Evolutionary conservation across 1,140 invertebrate species (phyloP).

Genomic region (Bombus difficillimus): DNA sequence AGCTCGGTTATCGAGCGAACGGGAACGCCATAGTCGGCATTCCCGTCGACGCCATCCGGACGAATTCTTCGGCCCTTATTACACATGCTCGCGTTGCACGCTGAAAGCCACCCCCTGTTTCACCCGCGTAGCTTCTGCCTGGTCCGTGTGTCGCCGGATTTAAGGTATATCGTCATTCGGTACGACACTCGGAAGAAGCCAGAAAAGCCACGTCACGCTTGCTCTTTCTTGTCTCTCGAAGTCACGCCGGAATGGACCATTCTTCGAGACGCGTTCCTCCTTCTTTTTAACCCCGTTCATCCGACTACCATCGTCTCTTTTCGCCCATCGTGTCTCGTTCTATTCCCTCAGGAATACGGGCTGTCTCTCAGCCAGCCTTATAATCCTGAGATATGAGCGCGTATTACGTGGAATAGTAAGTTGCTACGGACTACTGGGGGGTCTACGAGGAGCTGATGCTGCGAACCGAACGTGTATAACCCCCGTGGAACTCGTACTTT

Average conservation of each 20-base stretch:
- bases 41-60: conserved; percentile 56
- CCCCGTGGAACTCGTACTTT: conserved; percentile 68
- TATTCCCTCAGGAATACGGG: conserved; percentile 33
- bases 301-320: background rate
- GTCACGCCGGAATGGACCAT: conserved; percentile 53
- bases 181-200: conserved; percentile 48
- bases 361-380: conserved; percentile 67
- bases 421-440: conserved; percentile 66
- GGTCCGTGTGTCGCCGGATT: conserved; percentile 58
- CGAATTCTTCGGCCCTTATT: conserved; percentile 68
- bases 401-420: conserved; percentile 79
- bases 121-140: conserved; percentile 27
- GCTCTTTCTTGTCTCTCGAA: conserved; percentile 51
- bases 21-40: conserved; percentile 54
- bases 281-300: background rate
- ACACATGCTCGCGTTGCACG: conserved; percentile 66
- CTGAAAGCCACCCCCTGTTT: conserved; percentile 49
- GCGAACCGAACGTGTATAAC: conserved; percentile 70
- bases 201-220: conserved; percentile 52
- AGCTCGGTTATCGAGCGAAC: background rate
- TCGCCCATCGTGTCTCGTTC: background rate
- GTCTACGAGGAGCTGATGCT: conserved; percentile 61
- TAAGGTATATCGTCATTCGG: conserved; percentile 65
- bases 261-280: conserved; percentile 45
- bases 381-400: conserved; percentile 82